phyloP scores from a whole-genome alignment of 2,113 vertebrate genomes.

The human region DNA sequence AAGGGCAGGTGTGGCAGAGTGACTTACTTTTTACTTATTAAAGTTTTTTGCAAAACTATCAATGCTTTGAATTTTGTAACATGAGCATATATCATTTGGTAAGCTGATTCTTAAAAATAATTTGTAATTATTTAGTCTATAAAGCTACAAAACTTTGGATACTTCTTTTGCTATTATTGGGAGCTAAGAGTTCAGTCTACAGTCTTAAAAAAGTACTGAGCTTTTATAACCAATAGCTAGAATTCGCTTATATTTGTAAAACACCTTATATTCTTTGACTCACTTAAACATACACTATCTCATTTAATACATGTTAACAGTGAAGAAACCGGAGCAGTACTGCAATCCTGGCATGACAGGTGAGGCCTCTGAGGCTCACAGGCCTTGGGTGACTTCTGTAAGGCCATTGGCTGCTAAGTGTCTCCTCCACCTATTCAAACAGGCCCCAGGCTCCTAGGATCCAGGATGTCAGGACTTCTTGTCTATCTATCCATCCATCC shows the following conservation, averaged over 20 bases:
- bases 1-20: neutral
- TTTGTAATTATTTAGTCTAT: neutral
- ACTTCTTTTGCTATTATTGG: neutral
- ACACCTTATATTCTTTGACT: neutral
- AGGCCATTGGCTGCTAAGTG: neutral
- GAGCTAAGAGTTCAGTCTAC: neutral
- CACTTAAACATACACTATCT: neutral
- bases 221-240: neutral
- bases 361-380: no score
- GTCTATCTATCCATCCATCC: neutral
- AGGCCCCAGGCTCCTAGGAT: neutral
- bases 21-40: neutral
- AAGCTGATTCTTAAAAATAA: neutral
- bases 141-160: neutral
- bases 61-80: neutral
- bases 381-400: neutral
- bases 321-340: rapidly evolving
- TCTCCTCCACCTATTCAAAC: neutral
- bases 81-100: neutral
- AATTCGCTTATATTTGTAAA: neutral
- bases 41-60: no score
- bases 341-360: neutral
- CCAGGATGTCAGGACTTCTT: neutral
- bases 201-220: neutral
- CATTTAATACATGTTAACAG: neutral